Base-by-base conservation (phyloP, 2,797 vertebrate species). In the Eulemur coronatus region DNA sequence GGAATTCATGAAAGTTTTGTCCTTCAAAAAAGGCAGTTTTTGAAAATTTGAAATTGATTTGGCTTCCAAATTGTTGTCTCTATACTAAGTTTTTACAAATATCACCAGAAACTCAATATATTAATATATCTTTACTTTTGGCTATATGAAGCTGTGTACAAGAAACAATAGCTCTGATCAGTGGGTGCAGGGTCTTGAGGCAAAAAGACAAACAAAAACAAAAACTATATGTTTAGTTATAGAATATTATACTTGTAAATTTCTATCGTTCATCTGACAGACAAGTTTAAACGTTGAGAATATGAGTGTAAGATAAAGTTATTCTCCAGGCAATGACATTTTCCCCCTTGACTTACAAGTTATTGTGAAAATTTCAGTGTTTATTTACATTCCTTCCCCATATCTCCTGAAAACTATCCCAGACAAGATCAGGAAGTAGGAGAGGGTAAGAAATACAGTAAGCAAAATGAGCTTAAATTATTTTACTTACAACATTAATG, bases 11-110 rank as follows among this genome's bases (percentile, higher is more conserved):
- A 73, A 84, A 90, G 48, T 7, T 7, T n/a, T 57, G 28, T 72
- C 18, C n/a, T 52, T 88, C 48, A 78, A 75, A 48, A 93, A 78
- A 26, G 18, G 13, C 22, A 30, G 33, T 17, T 84, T 52, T 87
- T 79, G 30, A 95, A 75, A 57, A 35, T 52, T 80, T 85, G 41
- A 92, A 80, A 67, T 85, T 75, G n/a, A 84, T 81, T 91, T 90
- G 52, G 2, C n/a, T 57, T 95, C 65, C 5, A 65, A 70, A 91
- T 73, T 94, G 24, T 76, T 70, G 41, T 84, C 14, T 52, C 63
- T 73, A 8, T 38, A 50, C 18, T 73, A 67, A 43, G 13, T 50
- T 93, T 59, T 87, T 78, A 90, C 15, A 90, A 35, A 69, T 79
- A 30, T 61, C n/a, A 82, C 72, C 28, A 79, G 78, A 79, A 84